phyloP scores from a whole-genome alignment of 2,888 invertebrate species.

The Prosapia bicincta region DNA sequence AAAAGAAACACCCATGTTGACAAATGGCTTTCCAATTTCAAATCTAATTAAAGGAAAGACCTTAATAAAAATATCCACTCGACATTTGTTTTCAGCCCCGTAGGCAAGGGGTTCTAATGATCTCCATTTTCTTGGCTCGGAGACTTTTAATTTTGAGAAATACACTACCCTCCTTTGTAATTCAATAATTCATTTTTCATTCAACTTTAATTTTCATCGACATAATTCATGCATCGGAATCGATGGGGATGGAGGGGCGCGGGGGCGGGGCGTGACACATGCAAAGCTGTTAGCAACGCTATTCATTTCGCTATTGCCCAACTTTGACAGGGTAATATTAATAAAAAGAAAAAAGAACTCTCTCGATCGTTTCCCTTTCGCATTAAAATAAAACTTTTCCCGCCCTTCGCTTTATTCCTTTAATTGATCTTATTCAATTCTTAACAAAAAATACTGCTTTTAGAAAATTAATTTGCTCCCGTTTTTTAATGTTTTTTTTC shows the following conservation, averaged over 20 bases:
- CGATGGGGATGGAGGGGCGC: not conserved
- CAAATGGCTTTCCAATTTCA: slow-evolving; percentile 28
- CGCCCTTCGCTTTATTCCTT: not conserved
- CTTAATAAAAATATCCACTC: slow-evolving; percentile 23
- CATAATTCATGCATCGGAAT: slow-evolving; percentile 36
- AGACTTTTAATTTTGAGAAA: slow-evolving; percentile 35
- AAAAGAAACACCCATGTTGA: slow-evolving; percentile 42
- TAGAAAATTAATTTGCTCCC: not conserved
- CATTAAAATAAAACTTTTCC: not conserved
- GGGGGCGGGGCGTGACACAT: slow-evolving; percentile 20
- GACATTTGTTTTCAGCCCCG: not conserved
- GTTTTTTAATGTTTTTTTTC: not conserved
- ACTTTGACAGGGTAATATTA: not conserved
- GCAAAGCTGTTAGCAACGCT: slow-evolving; percentile 31
- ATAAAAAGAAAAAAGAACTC: not conserved
- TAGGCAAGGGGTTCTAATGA: slow-evolving; percentile 16
- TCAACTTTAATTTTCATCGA: slow-evolving; percentile 38
- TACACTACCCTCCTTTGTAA: slow-evolving; percentile 33
- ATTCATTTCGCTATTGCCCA: slow-evolving; percentile 31
- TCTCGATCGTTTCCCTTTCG: not conserved
- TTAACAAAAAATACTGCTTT: not conserved
- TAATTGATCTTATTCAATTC: not conserved
- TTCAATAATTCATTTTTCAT: slow-evolving; percentile 40
- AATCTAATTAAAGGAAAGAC: slow-evolving; percentile 31
- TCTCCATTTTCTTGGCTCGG: slow-evolving; percentile 27